Conservation (phyloP, 1,140 invertebrate genomes). For the Babylonia areolata region DNA sequence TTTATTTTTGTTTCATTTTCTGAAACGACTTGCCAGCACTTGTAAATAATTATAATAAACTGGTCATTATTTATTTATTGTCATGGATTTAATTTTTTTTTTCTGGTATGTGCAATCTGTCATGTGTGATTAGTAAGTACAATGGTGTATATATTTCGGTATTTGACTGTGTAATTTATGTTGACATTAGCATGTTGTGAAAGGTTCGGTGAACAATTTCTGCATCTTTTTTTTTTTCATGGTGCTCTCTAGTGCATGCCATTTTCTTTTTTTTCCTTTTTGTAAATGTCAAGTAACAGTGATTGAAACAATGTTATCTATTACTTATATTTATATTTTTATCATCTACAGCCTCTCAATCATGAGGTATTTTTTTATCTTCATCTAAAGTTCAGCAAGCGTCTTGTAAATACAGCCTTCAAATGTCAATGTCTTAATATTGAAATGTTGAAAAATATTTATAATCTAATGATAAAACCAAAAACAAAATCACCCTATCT, state of each 20-base stretch:
- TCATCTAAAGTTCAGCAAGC: too few species aligned
- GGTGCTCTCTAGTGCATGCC: background rate
- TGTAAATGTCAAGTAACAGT: background rate
- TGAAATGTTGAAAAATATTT: too few species aligned
- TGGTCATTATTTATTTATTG: background rate
- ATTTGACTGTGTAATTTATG: constrained; percentile 4
- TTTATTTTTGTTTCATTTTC: too few species aligned
- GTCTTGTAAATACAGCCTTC: too few species aligned
- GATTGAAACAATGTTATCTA: background rate
- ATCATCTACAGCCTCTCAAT: too few species aligned
- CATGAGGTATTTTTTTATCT: too few species aligned
- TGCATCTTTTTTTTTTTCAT: background rate
- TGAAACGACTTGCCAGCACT: background rate
- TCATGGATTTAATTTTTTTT: too few species aligned
- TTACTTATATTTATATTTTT: too few species aligned
- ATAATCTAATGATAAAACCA: too few species aligned
- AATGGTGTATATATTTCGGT: background rate
- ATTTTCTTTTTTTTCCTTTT: too few species aligned
- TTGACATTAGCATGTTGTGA: background rate
- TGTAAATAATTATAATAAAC: background rate
- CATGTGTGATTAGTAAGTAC: background rate
- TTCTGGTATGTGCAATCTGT: background rate
- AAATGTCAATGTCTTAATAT: too few species aligned
- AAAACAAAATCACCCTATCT: too few species aligned
- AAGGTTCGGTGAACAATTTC: background rate